Conservation (phyloP, 2,113 vertebrate genomes). For the Todiramphus chloris region DNA sequence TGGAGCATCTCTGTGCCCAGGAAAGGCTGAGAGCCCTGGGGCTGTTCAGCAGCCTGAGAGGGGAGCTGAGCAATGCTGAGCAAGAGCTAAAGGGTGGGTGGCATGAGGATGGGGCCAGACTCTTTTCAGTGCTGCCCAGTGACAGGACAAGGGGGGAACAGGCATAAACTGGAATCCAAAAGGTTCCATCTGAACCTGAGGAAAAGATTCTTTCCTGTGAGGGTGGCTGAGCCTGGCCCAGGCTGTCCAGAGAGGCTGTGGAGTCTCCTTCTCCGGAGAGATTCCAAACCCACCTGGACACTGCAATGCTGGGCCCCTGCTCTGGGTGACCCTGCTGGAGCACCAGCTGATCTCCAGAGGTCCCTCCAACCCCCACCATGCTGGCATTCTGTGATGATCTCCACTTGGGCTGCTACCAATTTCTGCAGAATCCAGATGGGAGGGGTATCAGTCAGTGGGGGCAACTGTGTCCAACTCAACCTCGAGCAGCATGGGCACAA, state of each 20-base stretch:
- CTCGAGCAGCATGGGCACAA: too few relatives aligned
- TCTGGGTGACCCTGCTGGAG: not conserved
- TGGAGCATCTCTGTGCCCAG: not conserved
- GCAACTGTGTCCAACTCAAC: rapidly evolving
- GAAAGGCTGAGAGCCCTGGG: not conserved
- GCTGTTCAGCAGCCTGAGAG: not conserved
- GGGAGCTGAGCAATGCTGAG: not conserved
- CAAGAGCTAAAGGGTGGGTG: not conserved
- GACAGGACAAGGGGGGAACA: not conserved
- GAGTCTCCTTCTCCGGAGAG: not conserved
- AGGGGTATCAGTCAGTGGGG: rapidly evolving
- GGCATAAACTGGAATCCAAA: not conserved
- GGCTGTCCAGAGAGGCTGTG: not conserved
- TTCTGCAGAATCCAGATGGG: not conserved
- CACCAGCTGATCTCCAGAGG: not conserved
- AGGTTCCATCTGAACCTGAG: not conserved
- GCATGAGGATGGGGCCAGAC: not conserved
- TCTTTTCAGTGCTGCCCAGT: not conserved
- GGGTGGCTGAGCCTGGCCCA: not conserved
- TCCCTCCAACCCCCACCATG: not conserved
- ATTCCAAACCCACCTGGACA: not conserved
- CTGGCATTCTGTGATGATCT: not conserved
- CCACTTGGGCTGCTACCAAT: not conserved
- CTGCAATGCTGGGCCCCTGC: not conserved
- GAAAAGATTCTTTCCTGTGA: not conserved